Evolutionary conservation across 2,113 vertebrate genomes (phyloP).

Genomic region (Indicator indicator): DNA sequence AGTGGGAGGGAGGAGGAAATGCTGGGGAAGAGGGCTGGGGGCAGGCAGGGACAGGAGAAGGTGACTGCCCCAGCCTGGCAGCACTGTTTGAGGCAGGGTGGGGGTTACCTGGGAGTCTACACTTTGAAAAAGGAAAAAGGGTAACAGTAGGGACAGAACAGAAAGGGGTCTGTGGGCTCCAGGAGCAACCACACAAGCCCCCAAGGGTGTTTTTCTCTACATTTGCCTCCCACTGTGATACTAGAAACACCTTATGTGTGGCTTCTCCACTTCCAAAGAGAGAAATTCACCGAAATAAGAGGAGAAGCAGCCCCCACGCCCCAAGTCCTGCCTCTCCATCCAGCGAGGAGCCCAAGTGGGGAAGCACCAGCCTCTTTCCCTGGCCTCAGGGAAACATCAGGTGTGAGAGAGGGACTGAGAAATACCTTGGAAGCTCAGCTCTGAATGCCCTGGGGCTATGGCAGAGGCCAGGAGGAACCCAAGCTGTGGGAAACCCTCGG

Average conservation of each 20-base stretch:
- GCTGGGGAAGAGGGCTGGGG: not conserved
- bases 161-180: not conserved
- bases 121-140: not conserved
- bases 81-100: not conserved
- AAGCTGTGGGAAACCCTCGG: not conserved
- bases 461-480: not conserved
- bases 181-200: not conserved
- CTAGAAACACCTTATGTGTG: rapidly evolving
- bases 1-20: not conserved
- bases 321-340: not conserved
- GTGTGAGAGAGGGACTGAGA: not conserved
- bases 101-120: not conserved
- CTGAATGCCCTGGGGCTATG: not conserved
- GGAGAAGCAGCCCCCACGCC: not conserved
- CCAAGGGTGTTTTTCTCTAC: not conserved
- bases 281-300: not conserved
- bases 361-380: not conserved
- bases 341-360: not conserved
- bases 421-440: not conserved
- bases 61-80: not conserved
- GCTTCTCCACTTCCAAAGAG: not conserved
- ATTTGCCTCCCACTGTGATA: not conserved
- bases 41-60: not conserved
- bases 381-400: not conserved
- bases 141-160: not conserved